phyloP scores from a whole-genome alignment of 2,113 vertebrate species.

The Miniopterus natalensis region DNA sequence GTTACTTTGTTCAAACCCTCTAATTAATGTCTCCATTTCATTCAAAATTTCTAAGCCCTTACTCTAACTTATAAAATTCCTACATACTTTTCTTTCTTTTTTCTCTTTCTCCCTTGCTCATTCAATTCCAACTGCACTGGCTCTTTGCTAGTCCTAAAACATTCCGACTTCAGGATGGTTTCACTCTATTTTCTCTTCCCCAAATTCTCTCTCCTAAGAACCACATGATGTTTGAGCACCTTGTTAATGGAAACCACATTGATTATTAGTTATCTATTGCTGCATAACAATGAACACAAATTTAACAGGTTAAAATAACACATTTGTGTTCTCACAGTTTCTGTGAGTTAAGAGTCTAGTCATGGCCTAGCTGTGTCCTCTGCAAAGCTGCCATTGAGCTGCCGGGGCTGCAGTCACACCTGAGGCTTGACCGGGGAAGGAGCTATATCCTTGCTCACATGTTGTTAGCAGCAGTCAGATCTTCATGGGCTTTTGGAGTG shows the following conservation, averaged over 20 bases:
- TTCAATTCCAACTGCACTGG: neutral
- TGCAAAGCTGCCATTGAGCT: neutral
- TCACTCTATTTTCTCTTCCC: neutral
- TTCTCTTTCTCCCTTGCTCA: neutral
- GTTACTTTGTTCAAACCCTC: neutral
- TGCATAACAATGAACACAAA: neutral
- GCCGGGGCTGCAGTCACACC: neutral
- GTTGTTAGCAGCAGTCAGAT: neutral
- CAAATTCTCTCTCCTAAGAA: neutral
- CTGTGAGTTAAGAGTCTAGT: neutral
- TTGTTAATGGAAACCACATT: neutral
- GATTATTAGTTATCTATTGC: neutral
- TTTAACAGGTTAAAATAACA: neutral
- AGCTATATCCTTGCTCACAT: neutral
- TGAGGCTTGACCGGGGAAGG: neutral
- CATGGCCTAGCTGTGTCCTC: neutral
- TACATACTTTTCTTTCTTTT: neutral
- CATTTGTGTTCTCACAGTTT: neutral
- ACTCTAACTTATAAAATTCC: neutral
- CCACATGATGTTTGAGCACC: neutral
- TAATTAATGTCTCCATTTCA: conserved; percentile 20
- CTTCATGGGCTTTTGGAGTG: neutral
- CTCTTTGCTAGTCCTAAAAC: neutral
- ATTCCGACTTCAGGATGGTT: neutral
- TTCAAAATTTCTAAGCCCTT: conserved; percentile 5